phyloP scores from a whole-genome alignment of 2,797 vertebrate genomes.

The Jordanella pulchra region DNA sequence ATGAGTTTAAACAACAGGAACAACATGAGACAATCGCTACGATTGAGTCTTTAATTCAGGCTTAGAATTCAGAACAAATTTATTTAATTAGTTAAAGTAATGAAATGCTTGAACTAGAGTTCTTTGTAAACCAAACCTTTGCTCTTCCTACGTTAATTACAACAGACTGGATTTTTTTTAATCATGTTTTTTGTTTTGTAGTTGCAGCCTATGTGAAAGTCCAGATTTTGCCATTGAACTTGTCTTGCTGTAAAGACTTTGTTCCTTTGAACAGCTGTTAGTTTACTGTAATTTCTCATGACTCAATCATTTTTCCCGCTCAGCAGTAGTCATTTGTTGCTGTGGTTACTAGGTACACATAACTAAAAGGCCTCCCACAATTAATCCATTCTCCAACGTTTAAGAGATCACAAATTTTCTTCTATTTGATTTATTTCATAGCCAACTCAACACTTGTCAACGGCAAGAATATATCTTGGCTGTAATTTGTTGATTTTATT shows the following conservation, averaged over 20 bases:
- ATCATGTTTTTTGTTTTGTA: neutral
- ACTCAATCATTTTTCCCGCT: slow-evolving; percentile 21
- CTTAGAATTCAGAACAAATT: neutral
- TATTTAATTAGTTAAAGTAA: neutral
- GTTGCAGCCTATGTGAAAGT: neutral
- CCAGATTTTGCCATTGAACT: neutral
- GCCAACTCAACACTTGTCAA: slow-evolving; percentile 5
- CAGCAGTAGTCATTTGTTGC: slow-evolving; percentile 38
- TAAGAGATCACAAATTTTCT: slow-evolving; percentile 15
- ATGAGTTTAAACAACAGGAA: neutral
- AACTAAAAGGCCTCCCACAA: slow-evolving; percentile 18
- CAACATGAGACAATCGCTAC: neutral
- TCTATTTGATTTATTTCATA: slow-evolving; percentile 5
- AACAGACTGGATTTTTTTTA: neutral
- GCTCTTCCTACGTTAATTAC: neutral
- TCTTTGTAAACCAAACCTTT: neutral
- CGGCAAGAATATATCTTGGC: neutral
- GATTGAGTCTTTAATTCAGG: neutral
- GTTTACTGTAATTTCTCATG: slow-evolving; percentile 12
- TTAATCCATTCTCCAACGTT: slow-evolving; percentile 9
- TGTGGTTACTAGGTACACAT: slow-evolving; percentile 38
- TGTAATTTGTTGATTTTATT: neutral
- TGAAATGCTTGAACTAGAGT: neutral
- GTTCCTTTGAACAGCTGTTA: neutral
- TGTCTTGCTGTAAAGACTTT: neutral